A percentile compares a stretch with the other conserved stretches of the same genome.
Evolutionary conservation across 2,888 invertebrate species (phyloP).

Genomic region (Chaetoderma sp.): DNA sequence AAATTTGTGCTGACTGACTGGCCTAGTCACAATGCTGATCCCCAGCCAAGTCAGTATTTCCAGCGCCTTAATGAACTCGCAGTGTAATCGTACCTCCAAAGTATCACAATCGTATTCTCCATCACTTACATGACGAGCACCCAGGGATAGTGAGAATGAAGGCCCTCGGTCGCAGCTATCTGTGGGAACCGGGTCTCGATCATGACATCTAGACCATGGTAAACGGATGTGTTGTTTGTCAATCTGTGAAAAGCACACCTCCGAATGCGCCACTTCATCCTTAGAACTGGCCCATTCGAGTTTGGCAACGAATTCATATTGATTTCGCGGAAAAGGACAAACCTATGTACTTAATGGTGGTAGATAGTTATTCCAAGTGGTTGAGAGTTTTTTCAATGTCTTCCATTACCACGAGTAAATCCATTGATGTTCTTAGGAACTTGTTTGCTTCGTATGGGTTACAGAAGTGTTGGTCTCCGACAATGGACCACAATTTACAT

Average conservation of each 20-base stretch:
- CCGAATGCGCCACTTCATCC: no score
- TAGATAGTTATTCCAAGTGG: slow-evolving; percentile 20
- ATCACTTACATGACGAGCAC: slow-evolving; percentile 23
- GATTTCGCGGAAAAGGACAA: slow-evolving; percentile 12
- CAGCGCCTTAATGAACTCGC: background rate
- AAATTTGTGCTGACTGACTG: slow-evolving; percentile 8
- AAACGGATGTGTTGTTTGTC: no score
- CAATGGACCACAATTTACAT: slow-evolving; percentile 33
- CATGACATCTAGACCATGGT: no score
- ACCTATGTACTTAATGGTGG: slow-evolving; percentile 12
- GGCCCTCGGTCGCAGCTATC: background rate
- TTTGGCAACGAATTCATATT: background rate
- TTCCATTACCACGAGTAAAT: background rate
- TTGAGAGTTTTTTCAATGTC: background rate
- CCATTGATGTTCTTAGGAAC: background rate
- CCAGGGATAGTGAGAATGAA: slow-evolving; percentile 26
- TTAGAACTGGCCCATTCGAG: no score
- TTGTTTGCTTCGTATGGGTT: slow-evolving; percentile 26
- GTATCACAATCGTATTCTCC: slow-evolving; percentile 1
- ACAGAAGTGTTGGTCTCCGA: slow-evolving; percentile 23
- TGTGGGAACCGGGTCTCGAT: no score
- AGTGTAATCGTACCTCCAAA: slow-evolving; percentile 16
- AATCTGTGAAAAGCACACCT: no score
- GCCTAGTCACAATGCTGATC: background rate
- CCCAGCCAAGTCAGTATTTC: background rate